Percentiles rank a stretch among this genome's conserved stretches.
Conservation (phyloP, 2,797 vertebrate genomes). For the Oreochromis grahami region DNA sequence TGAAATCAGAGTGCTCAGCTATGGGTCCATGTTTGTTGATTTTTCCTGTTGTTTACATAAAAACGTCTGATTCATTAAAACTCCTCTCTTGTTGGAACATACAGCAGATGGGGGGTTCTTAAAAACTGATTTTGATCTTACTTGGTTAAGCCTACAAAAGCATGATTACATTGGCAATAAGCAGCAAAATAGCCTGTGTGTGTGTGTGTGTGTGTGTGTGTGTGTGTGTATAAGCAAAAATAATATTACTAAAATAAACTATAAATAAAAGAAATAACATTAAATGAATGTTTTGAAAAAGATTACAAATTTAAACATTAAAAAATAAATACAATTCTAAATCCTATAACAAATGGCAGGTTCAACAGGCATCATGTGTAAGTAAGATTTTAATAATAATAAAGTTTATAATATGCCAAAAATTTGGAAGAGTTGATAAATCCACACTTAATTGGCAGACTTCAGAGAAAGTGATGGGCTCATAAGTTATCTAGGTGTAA, state of each 20-base stretch:
- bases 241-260: neutral
- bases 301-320: accelerated
- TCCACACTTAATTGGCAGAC: neutral
- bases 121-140: neutral
- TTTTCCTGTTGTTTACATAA: neutral
- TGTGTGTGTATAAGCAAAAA: neutral
- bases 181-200: neutral
- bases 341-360: neutral
- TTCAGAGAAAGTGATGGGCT: neutral
- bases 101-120: neutral
- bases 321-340: neutral
- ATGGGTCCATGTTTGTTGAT: neutral
- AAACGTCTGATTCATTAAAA: neutral
- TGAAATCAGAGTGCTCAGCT: neutral
- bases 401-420: neutral
- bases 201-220: no score
- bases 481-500: neutral
- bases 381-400: neutral
- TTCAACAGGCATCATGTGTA: neutral
- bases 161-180: neutral
- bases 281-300: neutral
- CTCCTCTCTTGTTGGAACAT: neutral
- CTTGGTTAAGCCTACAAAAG: neutral
- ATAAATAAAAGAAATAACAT: neutral
- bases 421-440: neutral